These are phyloP conservation scores for Colius striatus DNA, from an alignment of 2,113 vertebrate genomes.

Conservation along the genomic window DNA sequence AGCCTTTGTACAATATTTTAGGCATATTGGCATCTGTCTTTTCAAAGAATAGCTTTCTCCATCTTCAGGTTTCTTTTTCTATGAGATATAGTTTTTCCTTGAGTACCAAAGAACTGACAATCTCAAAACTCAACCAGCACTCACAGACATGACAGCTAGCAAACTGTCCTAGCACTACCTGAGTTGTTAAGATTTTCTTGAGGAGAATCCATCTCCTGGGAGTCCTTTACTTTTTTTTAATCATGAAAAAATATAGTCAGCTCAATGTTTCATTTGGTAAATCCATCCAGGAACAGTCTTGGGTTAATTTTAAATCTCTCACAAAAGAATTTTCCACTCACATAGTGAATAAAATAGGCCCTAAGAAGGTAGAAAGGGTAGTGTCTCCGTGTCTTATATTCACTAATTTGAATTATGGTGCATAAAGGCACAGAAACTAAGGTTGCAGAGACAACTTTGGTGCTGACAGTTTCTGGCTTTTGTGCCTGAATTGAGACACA, in stretches of 20 bases:
- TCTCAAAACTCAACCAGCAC: neutral
- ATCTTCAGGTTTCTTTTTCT: neutral
- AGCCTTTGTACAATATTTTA: neutral
- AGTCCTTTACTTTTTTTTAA: neutral
- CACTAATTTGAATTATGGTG: neutral
- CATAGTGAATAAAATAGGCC: neutral
- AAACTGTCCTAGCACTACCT: neutral
- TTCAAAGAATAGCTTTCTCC: neutral
- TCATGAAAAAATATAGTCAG: neutral
- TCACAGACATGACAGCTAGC: neutral
- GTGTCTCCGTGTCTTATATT: neutral
- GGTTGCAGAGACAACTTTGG: neutral
- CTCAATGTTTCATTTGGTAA: neutral
- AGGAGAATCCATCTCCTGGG: neutral
- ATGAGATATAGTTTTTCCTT: neutral
- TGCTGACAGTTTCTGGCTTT: neutral
- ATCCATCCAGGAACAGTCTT: neutral
- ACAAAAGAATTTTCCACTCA: neutral
- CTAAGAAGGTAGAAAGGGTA: neutral
- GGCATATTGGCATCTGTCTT: neutral
- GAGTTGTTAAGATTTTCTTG: neutral
- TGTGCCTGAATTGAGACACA: neutral
- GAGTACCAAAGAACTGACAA: neutral
- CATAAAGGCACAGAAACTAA: neutral
- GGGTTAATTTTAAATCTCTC: neutral